These are phyloP conservation scores for Potamarius usumacintae DNA, from an alignment of 2,113 vertebrate species.

Conservation along the genomic window DNA sequence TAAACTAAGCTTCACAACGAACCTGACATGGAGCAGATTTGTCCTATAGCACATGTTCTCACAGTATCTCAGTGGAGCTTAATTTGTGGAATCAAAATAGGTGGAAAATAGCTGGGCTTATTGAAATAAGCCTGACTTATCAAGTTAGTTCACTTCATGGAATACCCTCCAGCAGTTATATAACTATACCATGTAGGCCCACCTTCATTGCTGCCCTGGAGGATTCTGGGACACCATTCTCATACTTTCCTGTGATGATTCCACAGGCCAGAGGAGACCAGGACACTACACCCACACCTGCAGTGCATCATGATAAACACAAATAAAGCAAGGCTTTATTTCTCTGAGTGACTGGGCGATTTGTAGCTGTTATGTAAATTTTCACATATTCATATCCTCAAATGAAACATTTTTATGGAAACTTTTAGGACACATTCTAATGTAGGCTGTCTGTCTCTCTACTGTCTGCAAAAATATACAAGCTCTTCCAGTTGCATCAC, in stretches of 20 bases:
- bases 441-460: neutral
- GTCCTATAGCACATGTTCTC: neutral
- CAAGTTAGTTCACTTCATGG: neutral
- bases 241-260: conserved; percentile 97
- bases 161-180: neutral
- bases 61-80: neutral
- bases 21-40: no score
- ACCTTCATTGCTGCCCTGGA: conserved; percentile 96
- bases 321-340: neutral
- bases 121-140: neutral
- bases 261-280: conserved; percentile 97
- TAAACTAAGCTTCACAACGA: no score
- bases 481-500: neutral
- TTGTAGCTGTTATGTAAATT: neutral
- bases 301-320: neutral
- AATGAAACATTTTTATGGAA: neutral
- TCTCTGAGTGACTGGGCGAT: neutral
- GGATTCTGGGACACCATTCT: conserved; percentile 89
- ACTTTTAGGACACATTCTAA: neutral
- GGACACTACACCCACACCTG: conserved; percentile 94
- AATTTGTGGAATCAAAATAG: neutral
- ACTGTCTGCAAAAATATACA: neutral
- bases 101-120: neutral
- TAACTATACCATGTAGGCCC: neutral
- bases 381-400: neutral